Base-by-base conservation (phyloP, 2,113 vertebrate species). In the Prionailurus viverrinus region DNA sequence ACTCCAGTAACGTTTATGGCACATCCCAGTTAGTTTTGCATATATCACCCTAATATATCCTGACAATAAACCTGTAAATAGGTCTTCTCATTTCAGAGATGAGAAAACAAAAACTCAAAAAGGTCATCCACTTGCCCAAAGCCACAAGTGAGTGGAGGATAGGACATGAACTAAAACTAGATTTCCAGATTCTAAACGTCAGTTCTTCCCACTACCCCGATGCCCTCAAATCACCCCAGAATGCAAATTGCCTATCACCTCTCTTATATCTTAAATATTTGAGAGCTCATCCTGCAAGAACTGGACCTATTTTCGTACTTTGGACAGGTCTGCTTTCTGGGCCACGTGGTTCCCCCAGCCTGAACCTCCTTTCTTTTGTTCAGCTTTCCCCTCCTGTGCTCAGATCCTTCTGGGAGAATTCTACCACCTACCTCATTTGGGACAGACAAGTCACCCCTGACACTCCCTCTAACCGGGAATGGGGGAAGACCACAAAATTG, bases 391-490 rank as follows among this genome's bases (percentile, higher is more conserved):
- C 58, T 86, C 18, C 71, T 58, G n/a, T 66, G 55, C 58, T 61
- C 33, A 93, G 74, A 78, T 95, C 63, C 85, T 96, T 88, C 94
- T 66, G 71, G 65, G 65, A 98, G 58, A 95, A 96, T 61, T 51
- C 90, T 12, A 91, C 82, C 88, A 93, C 79, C 89, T 97, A 76
- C 91, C 51, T 87, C 69, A 25, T 55, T 91, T 91, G 86, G 39
- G 80, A 96, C n/a, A 86, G 65, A 65, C 11, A 90, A 84, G 55
- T 16, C 83, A 95, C 5, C 66, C 58, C 21, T 89, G 39, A 53
- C 18, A 19, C 74, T 91, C n/a, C 92, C 51, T 65, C 55, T 51
- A 92, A 48, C 23, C 51, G 87, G 9, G 15, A 91, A 89, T 55
- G 58, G 48, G 53, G 66, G 55, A 96, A 82, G 61, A 92, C 92